A percentile compares a stretch with the other conserved stretches of the same genome.
These are phyloP conservation scores for Forbesichthys papilliferus DNA, from an alignment of 2,113 vertebrate genomes.

Conservation along the genomic window DNA sequence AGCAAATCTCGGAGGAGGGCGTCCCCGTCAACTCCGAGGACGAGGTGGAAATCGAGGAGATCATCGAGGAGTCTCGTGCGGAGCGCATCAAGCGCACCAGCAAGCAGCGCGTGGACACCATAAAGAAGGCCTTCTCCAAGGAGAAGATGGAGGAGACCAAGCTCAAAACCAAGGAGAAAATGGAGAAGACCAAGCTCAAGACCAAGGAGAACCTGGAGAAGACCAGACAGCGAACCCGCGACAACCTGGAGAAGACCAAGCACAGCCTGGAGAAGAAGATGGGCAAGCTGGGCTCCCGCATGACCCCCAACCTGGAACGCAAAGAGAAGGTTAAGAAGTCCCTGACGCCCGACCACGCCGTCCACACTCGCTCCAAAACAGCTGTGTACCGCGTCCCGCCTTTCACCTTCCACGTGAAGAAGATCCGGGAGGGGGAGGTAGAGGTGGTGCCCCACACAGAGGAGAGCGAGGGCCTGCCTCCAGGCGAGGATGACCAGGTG, in stretches of 20 bases:
- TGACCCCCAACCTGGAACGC: slow-evolving; percentile 89
- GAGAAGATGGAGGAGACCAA: slow-evolving; percentile 94
- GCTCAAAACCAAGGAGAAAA: slow-evolving; percentile 89
- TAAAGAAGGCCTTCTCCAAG: slow-evolving; percentile 97
- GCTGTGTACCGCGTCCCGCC: slow-evolving; percentile 95
- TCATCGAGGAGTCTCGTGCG: slow-evolving; percentile 91
- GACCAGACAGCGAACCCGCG: slow-evolving; percentile 88
- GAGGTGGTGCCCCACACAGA: slow-evolving; percentile 86
- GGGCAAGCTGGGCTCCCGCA: slow-evolving; percentile 89
- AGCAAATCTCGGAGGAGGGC: slow-evolving; percentile 65
- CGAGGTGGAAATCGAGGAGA: slow-evolving; percentile 93
- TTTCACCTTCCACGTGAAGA: slow-evolving; percentile 98
- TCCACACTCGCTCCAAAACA: slow-evolving; percentile 89
- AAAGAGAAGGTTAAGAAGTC: slow-evolving; percentile 93
- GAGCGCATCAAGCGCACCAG: slow-evolving; percentile 90
- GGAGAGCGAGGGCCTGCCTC: slow-evolving; percentile 78
- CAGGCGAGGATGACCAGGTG: slow-evolving; percentile 79
- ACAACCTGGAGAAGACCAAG: slow-evolving; percentile 95
- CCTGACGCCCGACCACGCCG: slow-evolving; percentile 87
- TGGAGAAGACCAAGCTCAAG: slow-evolving; percentile 91
- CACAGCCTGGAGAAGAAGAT: slow-evolving; percentile 93
- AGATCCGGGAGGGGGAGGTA: slow-evolving; percentile 89
- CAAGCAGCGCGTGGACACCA: slow-evolving; percentile 89
- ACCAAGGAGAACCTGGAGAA: slow-evolving; percentile 95
- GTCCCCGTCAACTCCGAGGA: slow-evolving; percentile 86